phyloP scores from a whole-genome alignment of 2,113 vertebrate species.

The Promerops cafer region DNA sequence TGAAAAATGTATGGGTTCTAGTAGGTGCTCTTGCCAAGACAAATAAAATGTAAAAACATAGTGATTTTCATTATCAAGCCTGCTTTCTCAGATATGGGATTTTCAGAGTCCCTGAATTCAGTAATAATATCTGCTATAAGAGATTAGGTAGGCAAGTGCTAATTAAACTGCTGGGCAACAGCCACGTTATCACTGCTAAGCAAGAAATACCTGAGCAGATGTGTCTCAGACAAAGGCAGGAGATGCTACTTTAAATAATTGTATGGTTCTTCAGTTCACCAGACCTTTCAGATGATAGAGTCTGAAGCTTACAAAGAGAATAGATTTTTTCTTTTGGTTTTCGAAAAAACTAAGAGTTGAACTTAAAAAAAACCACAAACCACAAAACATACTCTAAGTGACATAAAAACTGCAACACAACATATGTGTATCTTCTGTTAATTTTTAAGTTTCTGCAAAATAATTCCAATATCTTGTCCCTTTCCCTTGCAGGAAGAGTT shows the following conservation, averaged over 20 bases:
- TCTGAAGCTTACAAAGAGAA: background rate
- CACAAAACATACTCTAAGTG: background rate
- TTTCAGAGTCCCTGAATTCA: slow-evolving; percentile 37
- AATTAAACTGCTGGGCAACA: slow-evolving; percentile 62
- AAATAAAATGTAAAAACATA: slow-evolving; percentile 4
- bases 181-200: slow-evolving; percentile 1
- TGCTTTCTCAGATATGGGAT: slow-evolving; percentile 2
- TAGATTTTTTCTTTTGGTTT: background rate
- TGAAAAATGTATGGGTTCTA: slow-evolving; percentile 21
- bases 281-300: background rate
- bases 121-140: slow-evolving; percentile 52
- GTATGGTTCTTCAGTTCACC: background rate
- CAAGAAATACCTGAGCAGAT: background rate
- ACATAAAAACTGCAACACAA: background rate
- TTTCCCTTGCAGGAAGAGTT: background rate
- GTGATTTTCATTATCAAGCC: slow-evolving; percentile 34
- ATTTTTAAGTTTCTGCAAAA: background rate
- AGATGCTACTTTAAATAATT: background rate
- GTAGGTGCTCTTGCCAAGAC: background rate
- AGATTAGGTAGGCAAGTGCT: slow-evolving; percentile 49
- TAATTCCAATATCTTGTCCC: background rate
- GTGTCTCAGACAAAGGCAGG: background rate
- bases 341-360: background rate
- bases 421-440: background rate
- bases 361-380: background rate